A percentile compares a stretch with the other conserved stretches of the same genome.
phyloP scores from a whole-genome alignment of 1,140 invertebrate species.

The Tyrophagus putrescentiae region DNA sequence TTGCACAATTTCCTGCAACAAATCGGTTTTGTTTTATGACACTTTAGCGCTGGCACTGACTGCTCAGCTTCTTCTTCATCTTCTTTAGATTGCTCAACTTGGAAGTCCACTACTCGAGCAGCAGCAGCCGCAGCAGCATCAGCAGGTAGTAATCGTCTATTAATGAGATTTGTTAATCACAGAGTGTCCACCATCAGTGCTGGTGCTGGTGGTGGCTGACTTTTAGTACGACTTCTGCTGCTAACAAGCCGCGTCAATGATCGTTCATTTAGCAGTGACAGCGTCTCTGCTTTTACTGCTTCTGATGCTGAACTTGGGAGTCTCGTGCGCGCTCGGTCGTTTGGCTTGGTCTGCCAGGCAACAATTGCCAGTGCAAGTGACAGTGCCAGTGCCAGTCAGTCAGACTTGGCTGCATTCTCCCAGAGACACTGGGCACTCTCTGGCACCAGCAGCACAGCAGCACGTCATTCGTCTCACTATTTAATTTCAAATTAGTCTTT shows the following conservation, averaged over 20 bases:
- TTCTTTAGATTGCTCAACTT: no score
- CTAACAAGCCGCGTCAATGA: slow-evolving; percentile 10
- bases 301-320: no score
- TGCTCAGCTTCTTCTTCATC: no score
- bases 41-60: neutral
- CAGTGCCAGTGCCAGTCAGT: neutral
- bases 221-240: no score
- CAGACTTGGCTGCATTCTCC: slow-evolving; percentile 10
- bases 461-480: neutral
- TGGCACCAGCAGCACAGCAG: neutral
- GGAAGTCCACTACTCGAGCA: no score
- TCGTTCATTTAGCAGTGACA: no score
- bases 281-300: no score
- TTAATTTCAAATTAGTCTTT: slow-evolving; percentile 4
- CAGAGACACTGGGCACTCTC: neutral
- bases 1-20: slow-evolving; percentile 11
- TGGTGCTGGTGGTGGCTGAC: neutral
- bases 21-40: slow-evolving; percentile 15
- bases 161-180: slow-evolving; percentile 5
- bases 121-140: no score
- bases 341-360: no score
- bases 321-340: neutral
- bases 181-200: neutral
- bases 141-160: slow-evolving; percentile 1
- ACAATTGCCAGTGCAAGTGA: no score